These are phyloP conservation scores for Drosophila rhopaloa DNA, from an alignment of 1,140 invertebrate species.

Conservation along the genomic window DNA sequence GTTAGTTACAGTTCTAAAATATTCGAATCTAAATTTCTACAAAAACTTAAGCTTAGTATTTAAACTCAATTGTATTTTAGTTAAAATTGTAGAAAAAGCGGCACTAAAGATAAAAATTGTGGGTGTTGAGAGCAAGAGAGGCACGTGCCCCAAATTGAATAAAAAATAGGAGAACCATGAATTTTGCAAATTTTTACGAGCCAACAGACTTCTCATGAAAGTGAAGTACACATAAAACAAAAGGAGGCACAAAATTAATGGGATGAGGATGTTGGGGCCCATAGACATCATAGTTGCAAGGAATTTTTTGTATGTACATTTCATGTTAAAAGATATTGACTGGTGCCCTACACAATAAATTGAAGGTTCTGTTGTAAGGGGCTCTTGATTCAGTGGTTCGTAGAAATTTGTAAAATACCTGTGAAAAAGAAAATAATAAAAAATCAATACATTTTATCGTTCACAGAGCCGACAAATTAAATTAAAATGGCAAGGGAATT, in stretches of 20 bases:
- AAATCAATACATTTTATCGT: not conserved
- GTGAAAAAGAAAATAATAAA: not conserved
- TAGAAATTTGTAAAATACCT: conserved; percentile 6
- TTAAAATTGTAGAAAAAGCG: not conserved
- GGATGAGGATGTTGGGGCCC: conserved; percentile 2
- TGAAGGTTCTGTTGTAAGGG: conserved; percentile 24
- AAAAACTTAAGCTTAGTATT: no score
- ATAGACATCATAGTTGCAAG: conserved; percentile 36
- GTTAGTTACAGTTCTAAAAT: no score
- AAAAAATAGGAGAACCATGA: conserved; percentile 42
- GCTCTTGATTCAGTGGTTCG: conserved; percentile 1
- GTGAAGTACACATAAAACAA: conserved; percentile 71
- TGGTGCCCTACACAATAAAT: conserved; percentile 32
- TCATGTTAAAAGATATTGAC: conserved; percentile 42
- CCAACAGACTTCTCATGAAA: conserved; percentile 47
- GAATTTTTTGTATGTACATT: conserved; percentile 16
- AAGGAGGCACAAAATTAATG: conserved; percentile 22
- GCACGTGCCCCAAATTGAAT: conserved; percentile 57
- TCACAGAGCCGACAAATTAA: not conserved
- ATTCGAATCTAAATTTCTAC: no score
- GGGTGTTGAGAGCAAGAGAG: not conserved
- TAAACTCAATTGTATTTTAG: no score
- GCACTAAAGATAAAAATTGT: not conserved
- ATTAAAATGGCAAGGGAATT: no score
- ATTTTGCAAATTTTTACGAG: conserved; percentile 76